A percentile compares a stretch with the other conserved stretches of the same genome.
Evolutionary conservation across 2,113 vertebrate genomes (phyloP).

Genomic region (Mirza zaza): DNA sequence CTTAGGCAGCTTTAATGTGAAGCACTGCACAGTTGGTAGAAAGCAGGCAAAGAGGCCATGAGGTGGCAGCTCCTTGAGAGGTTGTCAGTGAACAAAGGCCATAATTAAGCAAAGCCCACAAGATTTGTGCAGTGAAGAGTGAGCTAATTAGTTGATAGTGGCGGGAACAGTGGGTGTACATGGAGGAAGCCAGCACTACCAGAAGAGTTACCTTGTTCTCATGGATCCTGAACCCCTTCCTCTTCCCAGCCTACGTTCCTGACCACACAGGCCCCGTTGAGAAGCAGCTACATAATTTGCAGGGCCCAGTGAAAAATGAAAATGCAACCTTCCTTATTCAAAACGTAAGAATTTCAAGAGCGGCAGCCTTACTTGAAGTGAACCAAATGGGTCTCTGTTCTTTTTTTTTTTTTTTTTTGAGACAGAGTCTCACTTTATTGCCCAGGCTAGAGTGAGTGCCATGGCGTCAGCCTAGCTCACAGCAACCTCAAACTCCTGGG

Average conservation of each 20-base stretch:
- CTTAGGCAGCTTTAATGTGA: background rate
- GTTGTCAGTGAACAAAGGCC: background rate
- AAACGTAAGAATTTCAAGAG: background rate
- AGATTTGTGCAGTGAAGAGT: background rate
- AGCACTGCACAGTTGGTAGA: background rate
- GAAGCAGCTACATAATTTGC: background rate
- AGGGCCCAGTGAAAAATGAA: background rate
- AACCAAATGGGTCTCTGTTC: background rate
- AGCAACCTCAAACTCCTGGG: too few relatives aligned
- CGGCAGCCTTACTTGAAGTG: background rate
- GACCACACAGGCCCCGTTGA: background rate
- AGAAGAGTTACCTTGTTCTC: background rate
- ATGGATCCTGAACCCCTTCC: background rate
- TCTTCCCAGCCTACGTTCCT: background rate
- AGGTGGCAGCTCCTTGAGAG: background rate
- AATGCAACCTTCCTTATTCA: background rate
- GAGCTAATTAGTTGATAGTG: background rate
- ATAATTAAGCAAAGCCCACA: background rate
- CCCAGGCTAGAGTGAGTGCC: too few relatives aligned
- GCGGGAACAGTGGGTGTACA: background rate
- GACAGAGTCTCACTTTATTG: too few relatives aligned
- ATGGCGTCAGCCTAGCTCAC: too few relatives aligned
- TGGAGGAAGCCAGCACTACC: background rate
- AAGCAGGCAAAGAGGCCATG: background rate
- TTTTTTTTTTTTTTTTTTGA: too few relatives aligned